These are phyloP conservation scores for Elysia crispata DNA, from an alignment of 2,888 invertebrate species.

Conservation along the genomic window DNA sequence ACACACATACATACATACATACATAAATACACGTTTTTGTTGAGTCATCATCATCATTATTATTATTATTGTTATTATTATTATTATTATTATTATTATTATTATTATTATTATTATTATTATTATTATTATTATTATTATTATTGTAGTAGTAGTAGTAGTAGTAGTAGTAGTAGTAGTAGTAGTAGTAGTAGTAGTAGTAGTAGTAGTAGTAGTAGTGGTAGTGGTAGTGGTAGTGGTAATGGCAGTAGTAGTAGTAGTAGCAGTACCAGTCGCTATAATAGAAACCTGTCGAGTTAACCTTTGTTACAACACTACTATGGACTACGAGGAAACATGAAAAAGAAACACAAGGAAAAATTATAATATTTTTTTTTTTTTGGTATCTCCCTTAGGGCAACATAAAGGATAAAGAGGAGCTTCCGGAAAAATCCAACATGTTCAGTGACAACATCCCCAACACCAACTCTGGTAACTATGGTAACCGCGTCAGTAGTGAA, in stretches of 20 bases:
- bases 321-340: not conserved
- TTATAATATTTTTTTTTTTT: not conserved
- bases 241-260: slow-evolving; percentile 1
- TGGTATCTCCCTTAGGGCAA: slow-evolving; percentile 65
- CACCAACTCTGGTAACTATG: slow-evolving; percentile 75
- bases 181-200: slow-evolving; percentile 28
- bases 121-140: not conserved
- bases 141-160: slow-evolving; percentile 21
- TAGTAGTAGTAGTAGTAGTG: slow-evolving; percentile 21
- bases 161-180: slow-evolving; percentile 26
- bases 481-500: slow-evolving; percentile 65
- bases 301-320: not conserved
- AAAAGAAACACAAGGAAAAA: not conserved
- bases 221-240: slow-evolving; percentile 13
- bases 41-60: not conserved
- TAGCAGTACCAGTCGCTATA: not conserved
- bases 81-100: no score
- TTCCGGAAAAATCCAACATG: slow-evolving; percentile 68
- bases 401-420: slow-evolving; percentile 63
- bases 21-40: not conserved
- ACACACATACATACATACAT: slow-evolving; percentile 26
- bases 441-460: slow-evolving; percentile 73
- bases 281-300: not conserved
- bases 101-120: no score
- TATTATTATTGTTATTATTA: no score